Evolutionary conservation across 2,888 invertebrate genomes (phyloP).

Genomic region (Leptogaster cylindrica): DNA sequence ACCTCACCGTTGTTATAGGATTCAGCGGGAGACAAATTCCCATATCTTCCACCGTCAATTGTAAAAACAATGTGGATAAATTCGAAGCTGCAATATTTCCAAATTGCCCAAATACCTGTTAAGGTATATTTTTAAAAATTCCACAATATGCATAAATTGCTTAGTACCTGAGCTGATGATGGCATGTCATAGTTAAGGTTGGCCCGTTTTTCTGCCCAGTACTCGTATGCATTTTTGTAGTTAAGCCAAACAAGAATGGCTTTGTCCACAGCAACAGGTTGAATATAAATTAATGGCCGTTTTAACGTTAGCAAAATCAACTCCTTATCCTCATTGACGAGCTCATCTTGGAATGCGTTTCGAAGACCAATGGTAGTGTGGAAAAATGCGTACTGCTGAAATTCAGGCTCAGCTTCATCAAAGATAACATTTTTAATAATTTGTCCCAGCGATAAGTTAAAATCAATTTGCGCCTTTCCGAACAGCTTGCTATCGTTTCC

Average conservation of each 20-base stretch:
- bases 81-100: conserved; percentile 80
- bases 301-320: conserved; percentile 89
- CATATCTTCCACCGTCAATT: conserved; percentile 94
- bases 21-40: conserved; percentile 93
- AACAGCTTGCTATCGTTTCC: conserved; percentile 73
- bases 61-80: conserved; percentile 88
- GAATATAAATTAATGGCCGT: conserved; percentile 93
- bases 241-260: conserved; percentile 98
- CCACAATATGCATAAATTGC: conserved; percentile 1
- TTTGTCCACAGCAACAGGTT: conserved; percentile 97
- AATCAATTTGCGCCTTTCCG: conserved; percentile 86
- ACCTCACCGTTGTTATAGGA: conserved; percentile 71
- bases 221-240: conserved; percentile 99
- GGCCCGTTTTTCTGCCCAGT: conserved; percentile 96
- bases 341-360: conserved; percentile 89
- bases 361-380: conserved; percentile 89
- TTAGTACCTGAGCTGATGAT: conserved; percentile 56
- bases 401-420: conserved; percentile 97
- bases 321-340: conserved; percentile 85
- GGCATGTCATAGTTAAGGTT: conserved; percentile 88
- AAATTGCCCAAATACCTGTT: conserved; percentile 72
- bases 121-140: conserved; percentile 50
- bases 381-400: conserved; percentile 97
- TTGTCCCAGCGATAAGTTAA: conserved; percentile 95
- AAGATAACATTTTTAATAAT: conserved; percentile 91